Conservation (phyloP, 2,113 vertebrate species). For the Caretta caretta region DNA sequence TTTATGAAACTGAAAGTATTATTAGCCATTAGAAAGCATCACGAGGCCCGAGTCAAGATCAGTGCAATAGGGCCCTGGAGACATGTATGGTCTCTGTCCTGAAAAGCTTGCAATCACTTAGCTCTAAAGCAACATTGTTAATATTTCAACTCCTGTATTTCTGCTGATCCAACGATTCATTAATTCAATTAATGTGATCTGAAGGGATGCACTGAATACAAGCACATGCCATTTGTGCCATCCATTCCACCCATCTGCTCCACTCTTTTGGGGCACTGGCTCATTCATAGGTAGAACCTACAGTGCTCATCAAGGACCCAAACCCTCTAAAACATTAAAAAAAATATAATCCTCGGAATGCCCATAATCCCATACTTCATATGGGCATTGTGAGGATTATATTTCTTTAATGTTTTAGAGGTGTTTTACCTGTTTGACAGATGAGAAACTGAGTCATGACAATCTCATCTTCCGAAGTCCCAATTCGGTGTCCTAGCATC, state of each 20-base stretch:
- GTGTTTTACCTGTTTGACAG: constrained; percentile 46
- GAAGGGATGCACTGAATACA: neutral
- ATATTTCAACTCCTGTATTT: neutral
- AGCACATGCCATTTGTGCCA: neutral
- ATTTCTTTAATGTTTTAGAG: constrained; percentile 45
- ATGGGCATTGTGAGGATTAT: constrained; percentile 38
- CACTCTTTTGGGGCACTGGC: neutral
- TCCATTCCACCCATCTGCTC: constrained; percentile 22
- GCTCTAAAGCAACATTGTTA: neutral
- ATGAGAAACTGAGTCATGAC: constrained; percentile 61
- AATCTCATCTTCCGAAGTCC: constrained; percentile 21
- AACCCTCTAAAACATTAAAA: constrained; percentile 44
- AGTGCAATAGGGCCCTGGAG: neutral
- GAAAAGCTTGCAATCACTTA: neutral
- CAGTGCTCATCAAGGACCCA: constrained; percentile 48
- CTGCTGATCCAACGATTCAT: neutral
- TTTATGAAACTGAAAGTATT: neutral
- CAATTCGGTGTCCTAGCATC: constrained; percentile 34
- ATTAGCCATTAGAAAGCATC: neutral
- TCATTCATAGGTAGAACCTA: neutral
- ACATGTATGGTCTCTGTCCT: neutral
- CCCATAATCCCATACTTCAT: constrained; percentile 9
- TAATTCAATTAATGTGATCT: neutral
- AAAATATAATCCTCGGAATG: constrained; percentile 26
- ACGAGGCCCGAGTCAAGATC: neutral